phyloP scores from a whole-genome alignment of 2,113 vertebrate species.

The Glaucomys volans region DNA sequence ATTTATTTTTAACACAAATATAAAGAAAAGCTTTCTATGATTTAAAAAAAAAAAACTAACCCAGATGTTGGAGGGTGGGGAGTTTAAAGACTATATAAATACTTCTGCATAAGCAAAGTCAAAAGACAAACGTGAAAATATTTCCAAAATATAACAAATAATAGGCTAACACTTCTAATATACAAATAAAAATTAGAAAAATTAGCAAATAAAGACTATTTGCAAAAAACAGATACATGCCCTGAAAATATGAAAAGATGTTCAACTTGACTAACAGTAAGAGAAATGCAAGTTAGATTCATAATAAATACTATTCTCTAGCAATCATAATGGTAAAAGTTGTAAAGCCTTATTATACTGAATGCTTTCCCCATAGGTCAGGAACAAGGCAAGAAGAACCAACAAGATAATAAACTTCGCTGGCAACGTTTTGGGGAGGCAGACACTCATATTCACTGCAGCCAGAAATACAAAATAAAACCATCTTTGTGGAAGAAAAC shows the following conservation, averaged over 20 bases:
- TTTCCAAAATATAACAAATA: slow-evolving; percentile 6
- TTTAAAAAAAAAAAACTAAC: neutral
- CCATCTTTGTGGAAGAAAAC: neutral
- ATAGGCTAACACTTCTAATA: neutral
- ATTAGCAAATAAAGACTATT: neutral
- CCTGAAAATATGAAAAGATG: slow-evolving; percentile 42
- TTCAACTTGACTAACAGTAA: neutral
- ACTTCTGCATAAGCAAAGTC: neutral
- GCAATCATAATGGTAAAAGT: neutral
- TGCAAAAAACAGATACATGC: neutral
- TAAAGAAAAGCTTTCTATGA: neutral
- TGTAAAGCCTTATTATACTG: neutral
- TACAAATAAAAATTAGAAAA: neutral
- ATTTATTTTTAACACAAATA: neutral
- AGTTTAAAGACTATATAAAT: slow-evolving; percentile 23
- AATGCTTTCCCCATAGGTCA: too few species aligned
- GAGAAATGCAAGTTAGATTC: neutral
- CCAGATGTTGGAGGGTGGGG: neutral
- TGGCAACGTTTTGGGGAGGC: neutral
- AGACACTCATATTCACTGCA: neutral
- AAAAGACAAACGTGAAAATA: slow-evolving; percentile 35
- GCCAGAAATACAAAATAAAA: neutral
- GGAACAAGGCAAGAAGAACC: too few species aligned
- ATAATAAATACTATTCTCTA: neutral
- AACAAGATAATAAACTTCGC: neutral